Evolutionary conservation across 2,113 vertebrate genomes (phyloP), one percentile per base, ranked within the genome.

Genomic region (Atherinomorus stipes): DNA sequence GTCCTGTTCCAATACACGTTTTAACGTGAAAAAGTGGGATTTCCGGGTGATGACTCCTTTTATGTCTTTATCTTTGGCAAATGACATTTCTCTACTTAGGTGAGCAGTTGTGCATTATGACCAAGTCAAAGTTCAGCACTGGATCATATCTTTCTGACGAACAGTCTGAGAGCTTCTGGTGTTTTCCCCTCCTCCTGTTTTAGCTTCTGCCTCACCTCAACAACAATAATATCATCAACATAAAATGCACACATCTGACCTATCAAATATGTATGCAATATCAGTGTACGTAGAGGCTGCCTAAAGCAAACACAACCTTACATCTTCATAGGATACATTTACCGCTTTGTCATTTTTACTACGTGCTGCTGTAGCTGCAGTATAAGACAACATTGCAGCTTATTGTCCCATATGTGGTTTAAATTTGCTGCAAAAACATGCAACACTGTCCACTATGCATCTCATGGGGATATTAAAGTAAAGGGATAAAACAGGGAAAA

Each of bases 191-290:
- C 59, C 42, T 69, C 38, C 26, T 51, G 68, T 72, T 58, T 52
- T 44, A 52, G 64, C 47, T 31, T 61, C 49, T 83, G 70, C 59
- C 64, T 63, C 38, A 65, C 71, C 49, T 79, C 74, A 34, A 49
- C 26, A 82, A 74, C 71, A 85, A 77, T 67, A 85, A 37, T 66
- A 77, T 58, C 63, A 85, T 83, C 80, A 85, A 70, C 65, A 78
- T 78, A 74, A 85, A 85, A 71, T 50, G 76, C 52, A 61, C 68
- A 3, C 76, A 84, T 88, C 80, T 80, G 47, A 85, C 44, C 64
- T 73, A 88, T 90, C 76, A 92, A 91, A 88, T 89, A 92, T 90
- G 87, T 72, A 90, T 88, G 81, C 38, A 22, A 10, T 59, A 80
- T 83, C 74, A 84, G 73, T 62, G 67, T 75, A 71, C 16, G 4